Percentiles rank a stretch among this genome's conserved stretches.
phyloP scores from a whole-genome alignment of 2,888 invertebrate genomes.

The Acanthosoma haemorrhoidale region DNA sequence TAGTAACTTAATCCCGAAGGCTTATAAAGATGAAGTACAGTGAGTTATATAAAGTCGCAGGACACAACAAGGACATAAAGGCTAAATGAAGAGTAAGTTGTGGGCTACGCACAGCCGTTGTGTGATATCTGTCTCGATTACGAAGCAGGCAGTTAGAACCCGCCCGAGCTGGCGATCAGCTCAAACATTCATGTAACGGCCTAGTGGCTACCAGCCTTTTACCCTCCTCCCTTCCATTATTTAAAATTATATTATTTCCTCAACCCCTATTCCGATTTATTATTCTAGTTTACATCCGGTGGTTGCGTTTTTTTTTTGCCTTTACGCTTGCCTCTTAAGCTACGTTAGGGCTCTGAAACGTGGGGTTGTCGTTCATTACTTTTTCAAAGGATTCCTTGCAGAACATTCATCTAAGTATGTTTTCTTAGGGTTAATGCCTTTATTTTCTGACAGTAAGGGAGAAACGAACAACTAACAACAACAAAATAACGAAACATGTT shows the following conservation, averaged over 20 bases:
- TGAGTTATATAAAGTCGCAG: too few relatives aligned
- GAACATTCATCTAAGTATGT: too few relatives aligned
- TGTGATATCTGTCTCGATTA: constrained; percentile 10
- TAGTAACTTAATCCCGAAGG: too few relatives aligned
- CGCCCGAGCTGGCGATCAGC: neutral
- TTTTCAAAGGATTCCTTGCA: too few relatives aligned
- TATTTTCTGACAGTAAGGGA: too few relatives aligned
- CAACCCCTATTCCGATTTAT: neutral
- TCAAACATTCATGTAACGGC: constrained; percentile 18
- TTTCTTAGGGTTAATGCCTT: too few relatives aligned
- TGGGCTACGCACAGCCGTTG: neutral
- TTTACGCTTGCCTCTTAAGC: neutral
- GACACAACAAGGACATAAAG: too few relatives aligned
- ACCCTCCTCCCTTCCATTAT: neutral
- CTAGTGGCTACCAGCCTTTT: neutral
- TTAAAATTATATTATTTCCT: constrained; percentile 20
- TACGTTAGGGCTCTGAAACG: neutral
- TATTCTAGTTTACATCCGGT: neutral
- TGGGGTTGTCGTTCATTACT: too few relatives aligned
- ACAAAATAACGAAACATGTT: too few relatives aligned
- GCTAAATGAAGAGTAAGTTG: constrained; percentile 11
- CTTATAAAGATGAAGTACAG: too few relatives aligned
- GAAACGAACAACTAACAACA: too few relatives aligned
- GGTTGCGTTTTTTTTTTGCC: neutral
- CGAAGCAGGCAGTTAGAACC: neutral